Conservation (phyloP, 2,888 invertebrate genomes). For the Hecatera dysodea region DNA sequence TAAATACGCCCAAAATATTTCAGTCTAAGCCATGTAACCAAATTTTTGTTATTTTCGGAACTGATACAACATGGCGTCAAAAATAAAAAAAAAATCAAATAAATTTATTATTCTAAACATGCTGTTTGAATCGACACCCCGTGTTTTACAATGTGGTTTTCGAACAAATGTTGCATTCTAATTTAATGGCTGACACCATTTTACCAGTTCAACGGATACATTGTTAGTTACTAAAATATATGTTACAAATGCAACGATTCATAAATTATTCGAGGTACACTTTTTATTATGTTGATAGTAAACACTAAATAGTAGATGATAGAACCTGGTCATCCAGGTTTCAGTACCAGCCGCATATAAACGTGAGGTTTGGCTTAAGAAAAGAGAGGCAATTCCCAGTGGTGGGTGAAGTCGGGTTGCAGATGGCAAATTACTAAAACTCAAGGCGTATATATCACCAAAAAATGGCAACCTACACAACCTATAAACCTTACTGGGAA, state of each 20-base stretch:
- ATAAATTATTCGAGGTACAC: conserved; percentile 6
- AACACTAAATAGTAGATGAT: background rate
- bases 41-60: conserved; percentile 50
- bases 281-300: background rate
- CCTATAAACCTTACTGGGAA: no score
- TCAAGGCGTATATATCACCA: no score
- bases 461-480: no score
- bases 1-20: background rate
- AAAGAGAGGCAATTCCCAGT: no score
- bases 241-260: conserved; percentile 12
- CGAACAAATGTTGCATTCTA: conserved; percentile 43
- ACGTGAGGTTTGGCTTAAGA: no score
- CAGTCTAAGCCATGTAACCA: conserved; percentile 30
- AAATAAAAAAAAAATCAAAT: conserved; percentile 57
- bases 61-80: conserved; percentile 59
- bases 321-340: no score
- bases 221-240: conserved; percentile 12
- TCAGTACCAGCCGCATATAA: no score
- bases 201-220: conserved; percentile 28
- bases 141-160: conserved; percentile 34
- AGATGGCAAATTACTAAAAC: background rate
- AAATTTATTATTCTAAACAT: conserved; percentile 64
- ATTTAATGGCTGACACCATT: conserved; percentile 31
- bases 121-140: conserved; percentile 51
- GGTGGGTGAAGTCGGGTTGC: no score